Percentiles rank a stretch among this genome's conserved stretches.
Conservation (phyloP, 2,797 vertebrate species). For the Ciconia nigra region DNA sequence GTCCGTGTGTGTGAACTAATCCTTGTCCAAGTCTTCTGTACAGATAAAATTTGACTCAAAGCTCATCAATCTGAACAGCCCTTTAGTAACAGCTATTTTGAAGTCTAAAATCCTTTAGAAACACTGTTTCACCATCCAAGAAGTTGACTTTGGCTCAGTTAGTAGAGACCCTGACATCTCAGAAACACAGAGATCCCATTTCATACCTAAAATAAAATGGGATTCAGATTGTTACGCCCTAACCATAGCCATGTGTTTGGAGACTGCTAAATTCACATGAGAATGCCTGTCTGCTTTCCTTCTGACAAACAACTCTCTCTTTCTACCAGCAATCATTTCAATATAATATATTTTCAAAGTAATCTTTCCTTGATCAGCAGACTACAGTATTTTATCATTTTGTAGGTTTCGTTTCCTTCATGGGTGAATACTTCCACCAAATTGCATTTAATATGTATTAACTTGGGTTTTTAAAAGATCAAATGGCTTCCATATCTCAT, state of each 20-base stretch:
- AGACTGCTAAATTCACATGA: constrained; percentile 27
- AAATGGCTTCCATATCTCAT: constrained; percentile 63
- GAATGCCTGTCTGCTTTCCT: constrained; percentile 43
- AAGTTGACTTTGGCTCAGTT: background rate
- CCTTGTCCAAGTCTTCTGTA: background rate
- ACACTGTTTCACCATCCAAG: background rate
- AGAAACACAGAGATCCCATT: background rate
- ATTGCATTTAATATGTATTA: constrained; percentile 73
- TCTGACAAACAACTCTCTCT: constrained; percentile 34
- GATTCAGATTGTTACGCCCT: constrained; percentile 5
- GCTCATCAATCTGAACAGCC: background rate
- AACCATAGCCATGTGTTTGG: constrained; percentile 13
- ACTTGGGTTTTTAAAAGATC: constrained; percentile 64
- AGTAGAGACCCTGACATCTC: background rate
- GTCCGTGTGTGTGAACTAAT: background rate
- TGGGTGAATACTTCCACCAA: constrained; percentile 69
- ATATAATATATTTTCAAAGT: constrained; percentile 63
- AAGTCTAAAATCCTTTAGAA: background rate
- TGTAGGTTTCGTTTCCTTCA: constrained; percentile 70
- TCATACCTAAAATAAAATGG: constrained; percentile 32
- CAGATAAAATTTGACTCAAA: background rate
- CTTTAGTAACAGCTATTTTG: background rate
- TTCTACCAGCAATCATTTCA: constrained; percentile 59
- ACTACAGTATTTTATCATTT: constrained; percentile 69
- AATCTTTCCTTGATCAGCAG: constrained; percentile 70